Base-by-base conservation (phyloP, 2,888 invertebrate genomes). In the Polia nebulosa region DNA sequence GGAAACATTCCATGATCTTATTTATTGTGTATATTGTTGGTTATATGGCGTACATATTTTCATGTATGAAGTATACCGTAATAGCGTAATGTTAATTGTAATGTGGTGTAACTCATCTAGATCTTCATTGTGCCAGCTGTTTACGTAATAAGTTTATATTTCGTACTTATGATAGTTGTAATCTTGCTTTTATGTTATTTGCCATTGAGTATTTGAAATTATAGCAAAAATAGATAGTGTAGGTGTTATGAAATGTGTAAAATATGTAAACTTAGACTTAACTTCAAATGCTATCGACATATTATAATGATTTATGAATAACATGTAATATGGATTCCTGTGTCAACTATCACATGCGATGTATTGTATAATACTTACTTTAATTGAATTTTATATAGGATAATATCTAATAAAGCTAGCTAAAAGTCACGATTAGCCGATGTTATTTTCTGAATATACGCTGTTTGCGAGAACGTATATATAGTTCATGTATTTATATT, bases 91-190 rank as follows among this genome's bases (percentile, higher is more conserved):
- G 85, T 91, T 90, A 90, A 91, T 88, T 91, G 85, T 93, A 91
- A 91, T 90, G 88, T 91, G 87, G 89, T 91, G 88, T 93, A 93
- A 93, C 91, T 91, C 92, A 90, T 93, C 91, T 93, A 94, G 94
- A 93, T 93, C 95, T 95, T 95, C 95, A 92, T 94, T 93, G 95
- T 95, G 95, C 95, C 95, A 95, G 94, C 94, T 92, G 91, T 92
- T 93, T 93, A 93, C 90, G 88, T 90, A 89, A 92, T 95, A 94
- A 95, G 94, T 89, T 90, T 90, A 81, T 83, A 81, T 93, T 92
- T 94, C 93, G 95, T 95, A 95, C 95, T 95, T 95, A 95, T 91
- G 81, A 91, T 94, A 93, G 91, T 89, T 92, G 89, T 92, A 93
- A 88, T 90, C 89, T 91, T 94, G 94, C 93, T 94, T 93, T 92